These are phyloP conservation scores for Allolobophora icterica DNA, from an alignment of 2,888 invertebrate genomes.

Conservation along the genomic window DNA sequence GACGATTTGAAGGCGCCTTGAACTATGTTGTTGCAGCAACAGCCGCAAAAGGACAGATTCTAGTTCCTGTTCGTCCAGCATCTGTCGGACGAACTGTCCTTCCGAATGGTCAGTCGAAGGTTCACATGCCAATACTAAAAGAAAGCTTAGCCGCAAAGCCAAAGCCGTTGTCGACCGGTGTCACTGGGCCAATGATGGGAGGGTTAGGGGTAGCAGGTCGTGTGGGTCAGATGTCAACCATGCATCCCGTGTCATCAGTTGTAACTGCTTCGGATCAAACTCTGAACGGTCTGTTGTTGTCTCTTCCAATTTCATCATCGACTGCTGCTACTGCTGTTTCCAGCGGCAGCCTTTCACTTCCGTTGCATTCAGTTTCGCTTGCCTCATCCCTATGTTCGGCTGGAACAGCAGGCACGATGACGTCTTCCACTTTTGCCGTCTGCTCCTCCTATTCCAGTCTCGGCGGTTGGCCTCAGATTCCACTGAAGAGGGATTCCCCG, in stretches of 20 bases:
- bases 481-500: background rate
- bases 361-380: background rate
- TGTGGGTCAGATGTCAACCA: background rate
- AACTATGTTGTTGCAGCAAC: conserved; percentile 12
- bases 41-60: background rate
- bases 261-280: background rate
- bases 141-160: conserved; percentile 5
- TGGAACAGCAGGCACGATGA: background rate
- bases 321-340: background rate
- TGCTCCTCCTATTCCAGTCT: conserved; percentile 1
- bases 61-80: background rate
- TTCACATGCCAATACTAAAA: background rate
- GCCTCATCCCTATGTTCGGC: background rate
- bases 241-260: background rate
- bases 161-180: background rate
- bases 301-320: conserved; percentile 9
- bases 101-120: conserved; percentile 3
- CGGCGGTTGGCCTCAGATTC: background rate
- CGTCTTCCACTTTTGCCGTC: background rate
- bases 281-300: background rate
- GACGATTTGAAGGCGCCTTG: background rate
- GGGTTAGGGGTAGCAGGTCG: background rate
- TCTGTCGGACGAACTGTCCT: background rate
- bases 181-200: background rate
- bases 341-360: background rate